Evolutionary conservation across 2,113 vertebrate genomes (phyloP).

Genomic region (Syngnathus floridae): DNA sequence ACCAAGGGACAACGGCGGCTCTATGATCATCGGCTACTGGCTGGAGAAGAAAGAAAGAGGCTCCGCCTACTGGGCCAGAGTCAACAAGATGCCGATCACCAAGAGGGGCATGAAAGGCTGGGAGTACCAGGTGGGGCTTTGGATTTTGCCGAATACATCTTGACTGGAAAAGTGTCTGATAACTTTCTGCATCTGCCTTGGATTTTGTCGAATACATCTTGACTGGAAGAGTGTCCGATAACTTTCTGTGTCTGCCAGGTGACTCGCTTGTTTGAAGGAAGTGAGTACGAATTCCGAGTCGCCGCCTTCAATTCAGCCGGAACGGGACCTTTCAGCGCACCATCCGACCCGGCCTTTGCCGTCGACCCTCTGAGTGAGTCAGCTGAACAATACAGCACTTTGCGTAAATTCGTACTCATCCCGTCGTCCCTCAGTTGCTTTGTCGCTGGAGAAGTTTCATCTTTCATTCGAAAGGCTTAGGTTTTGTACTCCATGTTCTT

Average conservation of each 20-base stretch:
- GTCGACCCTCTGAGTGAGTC: slow-evolving; percentile 90
- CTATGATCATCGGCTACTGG: slow-evolving; percentile 91
- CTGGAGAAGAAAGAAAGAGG: slow-evolving; percentile 91
- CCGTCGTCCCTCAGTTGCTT: background rate
- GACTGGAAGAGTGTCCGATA: too few relatives aligned
- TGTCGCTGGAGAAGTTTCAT: background rate
- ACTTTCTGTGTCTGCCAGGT: slow-evolving; percentile 58
- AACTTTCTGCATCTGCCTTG: slow-evolving; percentile 25
- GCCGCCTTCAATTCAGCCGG: slow-evolving; percentile 90
- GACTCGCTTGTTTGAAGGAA: slow-evolving; percentile 84
- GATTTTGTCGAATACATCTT: background rate
- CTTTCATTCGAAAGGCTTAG: background rate
- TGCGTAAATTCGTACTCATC: background rate
- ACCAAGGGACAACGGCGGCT: slow-evolving; percentile 84
- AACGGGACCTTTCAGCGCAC: slow-evolving; percentile 86
- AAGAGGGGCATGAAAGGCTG: slow-evolving; percentile 85
- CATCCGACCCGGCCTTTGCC: slow-evolving; percentile 86
- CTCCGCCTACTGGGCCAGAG: slow-evolving; percentile 85
- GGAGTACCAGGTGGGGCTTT: slow-evolving; percentile 75
- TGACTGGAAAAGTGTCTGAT: too few relatives aligned
- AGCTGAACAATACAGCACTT: too few relatives aligned
- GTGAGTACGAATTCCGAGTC: slow-evolving; percentile 91
- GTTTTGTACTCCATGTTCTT: too few relatives aligned
- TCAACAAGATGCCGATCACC: slow-evolving; percentile 83
- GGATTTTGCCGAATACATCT: background rate